These are phyloP conservation scores for Apteryx owenii DNA, from an alignment of 2,113 vertebrate species.

Conservation along the genomic window DNA sequence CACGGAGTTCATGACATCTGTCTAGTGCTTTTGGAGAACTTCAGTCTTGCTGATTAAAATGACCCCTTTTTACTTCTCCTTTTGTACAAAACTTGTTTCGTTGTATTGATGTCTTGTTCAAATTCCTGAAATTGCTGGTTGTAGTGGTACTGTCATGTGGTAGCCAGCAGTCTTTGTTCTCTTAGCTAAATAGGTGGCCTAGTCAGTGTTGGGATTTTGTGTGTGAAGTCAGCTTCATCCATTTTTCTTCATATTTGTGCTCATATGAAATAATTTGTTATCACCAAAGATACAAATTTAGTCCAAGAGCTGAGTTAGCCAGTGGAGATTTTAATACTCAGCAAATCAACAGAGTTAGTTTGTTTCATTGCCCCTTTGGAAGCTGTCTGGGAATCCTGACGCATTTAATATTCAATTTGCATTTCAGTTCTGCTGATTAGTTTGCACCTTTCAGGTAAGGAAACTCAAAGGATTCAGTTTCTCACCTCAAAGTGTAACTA, in stretches of 20 bases:
- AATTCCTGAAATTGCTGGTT: background rate
- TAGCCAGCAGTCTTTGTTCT: background rate
- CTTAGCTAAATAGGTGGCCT: background rate
- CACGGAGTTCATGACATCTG: background rate
- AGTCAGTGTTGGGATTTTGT: background rate
- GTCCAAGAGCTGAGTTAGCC: background rate
- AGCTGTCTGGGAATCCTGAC: background rate
- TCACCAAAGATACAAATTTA: background rate
- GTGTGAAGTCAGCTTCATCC: background rate
- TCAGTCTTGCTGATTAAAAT: background rate
- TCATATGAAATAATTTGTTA: background rate
- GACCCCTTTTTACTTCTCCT: background rate
- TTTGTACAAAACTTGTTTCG: background rate
- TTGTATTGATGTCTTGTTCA: background rate
- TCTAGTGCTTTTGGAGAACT: background rate
- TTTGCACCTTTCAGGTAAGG: background rate
- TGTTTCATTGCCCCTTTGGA: background rate
- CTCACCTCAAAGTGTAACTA: background rate
- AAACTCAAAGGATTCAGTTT: background rate
- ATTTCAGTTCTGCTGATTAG: background rate
- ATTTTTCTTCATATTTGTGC: background rate
- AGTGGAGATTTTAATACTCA: background rate
- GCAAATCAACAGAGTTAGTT: accelerated
- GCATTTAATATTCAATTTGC: background rate
- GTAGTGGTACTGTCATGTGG: background rate